phyloP scores from a whole-genome alignment of 1,140 invertebrate genomes.

The Mesaphorura yosii region DNA sequence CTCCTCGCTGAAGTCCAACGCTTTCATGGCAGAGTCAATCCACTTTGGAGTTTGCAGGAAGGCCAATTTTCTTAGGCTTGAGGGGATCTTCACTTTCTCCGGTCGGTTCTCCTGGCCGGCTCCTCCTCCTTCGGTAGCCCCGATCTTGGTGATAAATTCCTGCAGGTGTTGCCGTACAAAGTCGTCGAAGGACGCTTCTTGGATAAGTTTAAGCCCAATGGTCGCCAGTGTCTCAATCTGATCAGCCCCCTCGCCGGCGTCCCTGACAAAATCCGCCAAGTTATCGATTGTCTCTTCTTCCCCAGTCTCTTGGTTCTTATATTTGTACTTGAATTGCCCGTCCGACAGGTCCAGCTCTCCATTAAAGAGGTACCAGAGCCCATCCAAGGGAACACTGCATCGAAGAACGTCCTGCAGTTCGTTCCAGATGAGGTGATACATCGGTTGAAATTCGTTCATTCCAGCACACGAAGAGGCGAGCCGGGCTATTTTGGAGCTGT shows the following conservation, averaged over 20 bases:
- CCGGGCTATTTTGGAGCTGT: constrained; percentile 14
- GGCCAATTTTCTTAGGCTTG: background rate
- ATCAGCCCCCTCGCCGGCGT: constrained; percentile 12
- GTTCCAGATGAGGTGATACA: constrained; percentile 16
- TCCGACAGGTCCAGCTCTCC: no score
- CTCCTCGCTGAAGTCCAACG: background rate
- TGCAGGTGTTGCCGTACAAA: no score
- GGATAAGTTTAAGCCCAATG: background rate
- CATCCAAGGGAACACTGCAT: no score
- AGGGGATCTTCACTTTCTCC: background rate
- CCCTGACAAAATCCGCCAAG: no score
- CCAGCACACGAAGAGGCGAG: constrained; percentile 5
- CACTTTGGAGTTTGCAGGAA: background rate
- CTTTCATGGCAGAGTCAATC: background rate
- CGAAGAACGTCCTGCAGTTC: background rate
- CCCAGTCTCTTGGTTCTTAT: background rate
- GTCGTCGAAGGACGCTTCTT: no score
- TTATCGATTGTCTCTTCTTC: no score
- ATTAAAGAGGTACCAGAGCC: no score
- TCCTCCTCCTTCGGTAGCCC: no score
- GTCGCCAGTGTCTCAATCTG: background rate
- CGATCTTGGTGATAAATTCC: no score
- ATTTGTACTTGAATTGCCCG: no score
- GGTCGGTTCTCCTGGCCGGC: no score
- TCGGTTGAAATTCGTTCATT: constrained; percentile 10